Evolutionary conservation across 1,140 invertebrate genomes (phyloP).

Genomic region (Phocides pigmalion): DNA sequence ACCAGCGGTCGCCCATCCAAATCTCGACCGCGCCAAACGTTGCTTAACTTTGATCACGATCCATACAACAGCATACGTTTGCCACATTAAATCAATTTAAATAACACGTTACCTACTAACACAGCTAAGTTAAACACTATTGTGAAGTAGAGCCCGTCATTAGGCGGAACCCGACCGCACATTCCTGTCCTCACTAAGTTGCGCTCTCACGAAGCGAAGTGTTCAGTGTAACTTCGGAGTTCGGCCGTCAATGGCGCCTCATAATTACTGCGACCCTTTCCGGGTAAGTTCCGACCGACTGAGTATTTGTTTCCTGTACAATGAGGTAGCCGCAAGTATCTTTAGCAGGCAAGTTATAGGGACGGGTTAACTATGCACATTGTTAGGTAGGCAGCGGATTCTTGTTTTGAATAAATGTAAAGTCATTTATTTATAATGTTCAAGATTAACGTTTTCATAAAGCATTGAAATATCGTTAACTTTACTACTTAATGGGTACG

Average conservation of each 20-base stretch:
- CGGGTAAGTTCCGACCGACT: slow-evolving; percentile 13
- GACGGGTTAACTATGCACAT: neutral
- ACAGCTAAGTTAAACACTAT: neutral
- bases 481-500: no score
- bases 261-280: slow-evolving; percentile 43
- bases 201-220: slow-evolving; percentile 39
- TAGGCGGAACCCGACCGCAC: slow-evolving; percentile 25
- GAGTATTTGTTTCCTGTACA: slow-evolving; percentile 21
- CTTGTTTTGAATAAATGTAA: no score
- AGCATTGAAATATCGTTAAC: no score
- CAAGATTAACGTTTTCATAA: no score
- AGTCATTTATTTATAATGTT: no score
- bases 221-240: slow-evolving; percentile 45
- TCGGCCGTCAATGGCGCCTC: slow-evolving; percentile 45
- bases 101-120: neutral
- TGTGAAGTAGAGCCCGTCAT: neutral
- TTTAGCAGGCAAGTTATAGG: neutral
- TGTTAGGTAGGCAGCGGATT: no score
- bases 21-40: no score
- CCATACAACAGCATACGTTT: no score
- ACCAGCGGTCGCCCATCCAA: no score
- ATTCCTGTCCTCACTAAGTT: slow-evolving; percentile 45
- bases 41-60: no score
- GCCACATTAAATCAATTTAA: no score
- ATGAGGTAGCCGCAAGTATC: neutral